These are phyloP conservation scores for Rhynchomys soricoides DNA, from an alignment of 2,113 vertebrate genomes.

Conservation along the genomic window DNA sequence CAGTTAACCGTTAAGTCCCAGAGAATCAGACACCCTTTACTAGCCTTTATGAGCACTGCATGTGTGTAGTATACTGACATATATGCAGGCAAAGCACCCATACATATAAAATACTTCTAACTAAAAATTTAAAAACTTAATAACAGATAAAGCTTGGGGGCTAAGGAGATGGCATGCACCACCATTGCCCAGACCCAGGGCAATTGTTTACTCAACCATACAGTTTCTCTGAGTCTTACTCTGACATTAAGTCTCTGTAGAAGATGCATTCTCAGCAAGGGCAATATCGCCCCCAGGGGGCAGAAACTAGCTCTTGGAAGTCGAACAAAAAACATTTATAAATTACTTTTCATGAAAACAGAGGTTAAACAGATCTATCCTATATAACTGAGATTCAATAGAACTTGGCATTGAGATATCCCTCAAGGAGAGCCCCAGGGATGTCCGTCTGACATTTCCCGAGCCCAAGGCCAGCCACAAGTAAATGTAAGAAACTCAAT, in stretches of 20 bases:
- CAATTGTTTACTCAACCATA: not conserved
- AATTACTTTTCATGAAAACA: not conserved
- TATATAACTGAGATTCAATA: not conserved
- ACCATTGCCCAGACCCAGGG: no score
- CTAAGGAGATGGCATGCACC: not conserved
- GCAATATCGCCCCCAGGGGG: not conserved
- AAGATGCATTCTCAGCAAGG: not conserved
- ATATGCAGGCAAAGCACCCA: not conserved
- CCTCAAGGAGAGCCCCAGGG: not conserved
- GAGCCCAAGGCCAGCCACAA: not conserved
- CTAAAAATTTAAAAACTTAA: not conserved
- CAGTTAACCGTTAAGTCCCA: not conserved
- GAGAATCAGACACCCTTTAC: not conserved
- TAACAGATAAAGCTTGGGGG: not conserved
- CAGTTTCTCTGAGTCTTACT: not conserved
- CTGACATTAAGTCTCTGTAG: not conserved
- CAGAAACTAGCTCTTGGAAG: not conserved
- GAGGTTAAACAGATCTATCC: not conserved
- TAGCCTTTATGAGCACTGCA: not conserved
- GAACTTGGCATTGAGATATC: not conserved
- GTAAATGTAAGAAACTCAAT: not conserved
- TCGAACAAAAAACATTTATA: not conserved
- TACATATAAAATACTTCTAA: not conserved
- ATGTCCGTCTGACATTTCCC: not conserved
- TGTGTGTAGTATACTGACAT: not conserved